Percentiles rank a stretch among this genome's conserved stretches.
These are phyloP conservation scores for Phalera bucephala DNA, from an alignment of 2,888 invertebrate genomes.

Conservation along the genomic window DNA sequence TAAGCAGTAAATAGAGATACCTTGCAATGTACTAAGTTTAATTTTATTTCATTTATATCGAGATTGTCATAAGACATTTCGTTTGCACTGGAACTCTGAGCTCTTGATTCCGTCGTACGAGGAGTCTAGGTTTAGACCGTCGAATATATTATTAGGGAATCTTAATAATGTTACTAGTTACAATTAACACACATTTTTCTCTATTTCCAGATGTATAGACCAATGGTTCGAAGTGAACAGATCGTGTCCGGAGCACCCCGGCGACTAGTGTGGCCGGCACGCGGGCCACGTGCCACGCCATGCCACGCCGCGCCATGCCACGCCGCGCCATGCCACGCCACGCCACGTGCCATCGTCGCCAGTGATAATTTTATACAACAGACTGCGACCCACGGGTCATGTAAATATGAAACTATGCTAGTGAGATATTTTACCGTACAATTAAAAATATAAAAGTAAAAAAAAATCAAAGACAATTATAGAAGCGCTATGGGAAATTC, in stretches of 20 bases:
- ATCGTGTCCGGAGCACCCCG: conserved; percentile 99
- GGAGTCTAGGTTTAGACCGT: too few species aligned
- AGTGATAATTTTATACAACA: conserved; percentile 77
- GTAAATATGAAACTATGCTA: conserved; percentile 75
- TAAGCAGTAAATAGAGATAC: too few species aligned
- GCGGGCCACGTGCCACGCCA: conserved; percentile 5
- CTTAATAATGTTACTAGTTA: too few species aligned
- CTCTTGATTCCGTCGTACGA: too few species aligned
- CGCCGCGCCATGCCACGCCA: conserved; percentile 65
- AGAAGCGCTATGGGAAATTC: conserved; percentile 58
- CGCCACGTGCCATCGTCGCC: conserved; percentile 59
- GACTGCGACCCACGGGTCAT: conserved; percentile 67
- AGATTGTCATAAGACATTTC: too few species aligned
- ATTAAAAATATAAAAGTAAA: conserved; percentile 48
- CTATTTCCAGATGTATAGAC: conserved; percentile 96
- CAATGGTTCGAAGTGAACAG: conserved; percentile 99
- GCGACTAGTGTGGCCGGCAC: conserved; percentile 86
- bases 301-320: conserved; percentile 24
- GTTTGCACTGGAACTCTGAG: too few species aligned
- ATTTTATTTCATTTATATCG: too few species aligned
- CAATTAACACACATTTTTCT: too few species aligned
- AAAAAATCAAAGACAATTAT: conserved; percentile 71
- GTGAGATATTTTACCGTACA: conserved; percentile 79
- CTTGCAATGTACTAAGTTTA: too few species aligned
- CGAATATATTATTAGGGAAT: too few species aligned